Percentiles rank a stretch among this genome's conserved stretches.
These are phyloP conservation scores for Drosophila phalerata DNA, from an alignment of 2,888 invertebrate genomes.

Conservation along the genomic window DNA sequence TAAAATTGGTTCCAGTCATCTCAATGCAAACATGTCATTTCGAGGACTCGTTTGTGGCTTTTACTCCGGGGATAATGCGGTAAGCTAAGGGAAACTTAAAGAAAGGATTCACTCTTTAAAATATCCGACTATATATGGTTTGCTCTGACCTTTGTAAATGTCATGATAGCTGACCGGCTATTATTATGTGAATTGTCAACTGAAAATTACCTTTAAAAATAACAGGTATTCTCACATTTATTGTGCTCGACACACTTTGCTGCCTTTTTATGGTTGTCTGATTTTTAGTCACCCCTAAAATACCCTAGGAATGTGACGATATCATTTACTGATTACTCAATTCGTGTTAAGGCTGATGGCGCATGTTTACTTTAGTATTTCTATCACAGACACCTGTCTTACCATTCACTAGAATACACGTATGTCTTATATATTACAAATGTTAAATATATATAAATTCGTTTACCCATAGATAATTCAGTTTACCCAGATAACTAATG, in stretches of 20 bases:
- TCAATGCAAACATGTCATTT: constrained; percentile 76
- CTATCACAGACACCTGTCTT: constrained; percentile 36
- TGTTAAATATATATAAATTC: background rate
- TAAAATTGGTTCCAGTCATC: constrained; percentile 6
- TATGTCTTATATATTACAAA: background rate
- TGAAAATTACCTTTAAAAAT: background rate
- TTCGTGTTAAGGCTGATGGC: constrained; percentile 44
- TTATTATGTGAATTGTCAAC: constrained; percentile 14
- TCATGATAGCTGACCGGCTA: constrained; percentile 35
- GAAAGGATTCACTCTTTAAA: background rate
- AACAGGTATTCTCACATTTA: constrained; percentile 16
- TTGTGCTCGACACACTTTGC: constrained; percentile 28
- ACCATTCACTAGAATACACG: constrained; percentile 15
- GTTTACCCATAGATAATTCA: constrained; percentile 16
- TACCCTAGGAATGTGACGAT: constrained; percentile 24
- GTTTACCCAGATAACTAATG: constrained; percentile 19
- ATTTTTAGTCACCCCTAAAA: constrained; percentile 16
- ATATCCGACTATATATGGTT: background rate
- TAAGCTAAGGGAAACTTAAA: constrained; percentile 75
- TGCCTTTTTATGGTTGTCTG: constrained; percentile 26
- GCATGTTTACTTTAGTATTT: constrained; percentile 32
- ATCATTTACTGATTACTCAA: constrained; percentile 52
- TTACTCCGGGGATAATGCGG: constrained; percentile 88
- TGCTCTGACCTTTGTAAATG: constrained; percentile 30
- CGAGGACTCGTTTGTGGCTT: constrained; percentile 88